Evolutionary conservation across 2,797 vertebrate genomes (phyloP).

Genomic region (Kryptolebias ocellatus): DNA sequence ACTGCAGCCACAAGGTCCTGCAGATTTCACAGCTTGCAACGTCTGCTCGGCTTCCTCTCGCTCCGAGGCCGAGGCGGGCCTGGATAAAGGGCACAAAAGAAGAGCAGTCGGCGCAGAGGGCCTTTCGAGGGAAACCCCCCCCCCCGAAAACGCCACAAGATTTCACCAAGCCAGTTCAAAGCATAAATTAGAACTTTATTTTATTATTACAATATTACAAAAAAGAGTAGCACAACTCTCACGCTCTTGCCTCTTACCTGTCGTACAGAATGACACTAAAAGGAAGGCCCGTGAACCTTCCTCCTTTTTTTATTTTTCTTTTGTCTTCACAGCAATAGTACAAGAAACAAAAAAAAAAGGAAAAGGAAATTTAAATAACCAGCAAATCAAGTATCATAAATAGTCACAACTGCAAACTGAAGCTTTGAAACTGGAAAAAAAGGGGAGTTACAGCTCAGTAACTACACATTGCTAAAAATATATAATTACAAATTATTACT

Average conservation of each 20-base stretch:
- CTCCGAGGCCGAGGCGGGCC: constrained; percentile 46
- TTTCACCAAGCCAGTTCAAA: constrained; percentile 68
- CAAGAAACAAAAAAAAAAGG: constrained; percentile 65
- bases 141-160: constrained; percentile 12
- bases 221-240: constrained; percentile 97
- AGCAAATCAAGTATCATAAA: constrained; percentile 91
- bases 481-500: constrained; percentile 89
- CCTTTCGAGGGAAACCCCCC: too few relatives aligned
- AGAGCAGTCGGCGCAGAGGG: constrained; percentile 48
- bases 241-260: constrained; percentile 87
- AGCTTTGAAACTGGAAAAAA: constrained; percentile 82
- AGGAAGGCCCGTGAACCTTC: constrained; percentile 80
- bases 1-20: constrained; percentile 62
- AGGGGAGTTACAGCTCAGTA: constrained; percentile 84
- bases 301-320: constrained; percentile 61
- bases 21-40: constrained; percentile 69
- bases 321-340: constrained; percentile 80
- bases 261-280: constrained; percentile 82
- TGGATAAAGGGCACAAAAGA: constrained; percentile 58
- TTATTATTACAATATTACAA: constrained; percentile 95
- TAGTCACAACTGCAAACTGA: constrained; percentile 90
- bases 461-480: constrained; percentile 91
- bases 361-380: constrained; percentile 81
- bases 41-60: constrained; percentile 68
- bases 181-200: constrained; percentile 97